Evolutionary conservation across 2,888 invertebrate species (phyloP).

Genomic region (Lasioglossum figueresi): DNA sequence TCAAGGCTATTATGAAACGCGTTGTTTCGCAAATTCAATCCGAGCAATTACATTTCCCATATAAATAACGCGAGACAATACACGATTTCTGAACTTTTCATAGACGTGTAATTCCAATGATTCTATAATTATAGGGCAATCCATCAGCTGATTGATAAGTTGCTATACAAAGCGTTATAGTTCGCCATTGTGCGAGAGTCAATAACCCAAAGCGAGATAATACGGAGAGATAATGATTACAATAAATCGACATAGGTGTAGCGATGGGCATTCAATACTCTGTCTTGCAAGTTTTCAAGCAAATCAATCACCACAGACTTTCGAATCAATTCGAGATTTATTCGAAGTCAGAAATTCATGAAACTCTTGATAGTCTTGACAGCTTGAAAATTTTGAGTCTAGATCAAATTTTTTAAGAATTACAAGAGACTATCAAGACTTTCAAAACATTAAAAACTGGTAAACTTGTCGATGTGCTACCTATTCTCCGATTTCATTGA

Average conservation of each 20-base stretch:
- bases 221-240: background rate
- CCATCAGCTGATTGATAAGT: constrained; percentile 8
- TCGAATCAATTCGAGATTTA: too few relatives aligned
- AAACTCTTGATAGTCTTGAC: too few relatives aligned
- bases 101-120: constrained; percentile 3
- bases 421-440: too few relatives aligned
- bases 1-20: background rate
- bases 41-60: background rate
- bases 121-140: constrained; percentile 1
- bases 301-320: too few relatives aligned
- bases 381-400: too few relatives aligned
- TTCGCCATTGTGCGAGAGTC: background rate
- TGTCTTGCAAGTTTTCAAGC: too few relatives aligned
- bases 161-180: background rate
- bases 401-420: too few relatives aligned
- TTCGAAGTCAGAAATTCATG: too few relatives aligned
- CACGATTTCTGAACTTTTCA: background rate
- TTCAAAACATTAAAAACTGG: too few relatives aligned
- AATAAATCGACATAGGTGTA: background rate
- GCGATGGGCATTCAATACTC: too few relatives aligned
- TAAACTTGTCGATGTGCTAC: too few relatives aligned
- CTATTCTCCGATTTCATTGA: too few relatives aligned
- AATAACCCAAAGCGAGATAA: constrained; percentile 8
- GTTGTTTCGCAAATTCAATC: background rate
- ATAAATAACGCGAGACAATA: background rate